A percentile compares a stretch with the other conserved stretches of the same genome.
These are phyloP conservation scores for Cladorhizidae sp. DNA, from an alignment of 37 sponge, comb jelly and placozoan genomes.

Conservation along the genomic window DNA sequence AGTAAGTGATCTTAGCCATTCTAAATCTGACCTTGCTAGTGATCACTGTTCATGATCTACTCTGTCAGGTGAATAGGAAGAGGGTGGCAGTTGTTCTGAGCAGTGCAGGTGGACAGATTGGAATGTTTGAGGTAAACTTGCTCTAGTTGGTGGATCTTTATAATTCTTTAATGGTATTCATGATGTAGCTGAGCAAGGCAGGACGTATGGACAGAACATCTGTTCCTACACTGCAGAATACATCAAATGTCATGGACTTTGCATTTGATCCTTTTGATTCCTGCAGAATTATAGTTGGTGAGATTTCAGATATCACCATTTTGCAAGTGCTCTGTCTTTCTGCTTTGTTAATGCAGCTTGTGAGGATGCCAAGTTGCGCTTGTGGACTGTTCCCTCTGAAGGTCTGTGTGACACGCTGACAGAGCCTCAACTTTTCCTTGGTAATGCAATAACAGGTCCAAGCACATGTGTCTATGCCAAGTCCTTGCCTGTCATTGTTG, in stretches of 20 bases:
- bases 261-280: constrained; percentile 81
- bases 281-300: constrained; percentile 69
- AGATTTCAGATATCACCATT: neutral
- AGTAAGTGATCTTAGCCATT: constrained; percentile 5
- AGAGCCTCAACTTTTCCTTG: constrained; percentile 62
- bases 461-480: too few relatives aligned
- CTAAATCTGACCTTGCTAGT: neutral
- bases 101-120: constrained; percentile 79
- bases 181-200: constrained; percentile 42
- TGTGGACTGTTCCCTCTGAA: constrained; percentile 77
- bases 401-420: constrained; percentile 48
- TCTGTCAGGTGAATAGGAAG: constrained; percentile 58
- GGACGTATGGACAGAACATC: constrained; percentile 55
- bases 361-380: constrained; percentile 76
- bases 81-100: constrained; percentile 57
- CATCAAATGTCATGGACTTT: constrained; percentile 74
- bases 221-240: constrained; percentile 70
- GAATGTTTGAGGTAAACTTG: constrained; percentile 70
- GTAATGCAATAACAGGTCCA: constrained; percentile 5
- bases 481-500: too few relatives aligned
- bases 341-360: constrained; percentile 44
- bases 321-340: neutral
- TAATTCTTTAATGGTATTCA: neutral
- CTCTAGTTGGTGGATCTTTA: neutral
- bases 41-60: neutral